Evolutionary conservation across 2,797 vertebrate genomes (phyloP).

Genomic region (Molossus molossus): DNA sequence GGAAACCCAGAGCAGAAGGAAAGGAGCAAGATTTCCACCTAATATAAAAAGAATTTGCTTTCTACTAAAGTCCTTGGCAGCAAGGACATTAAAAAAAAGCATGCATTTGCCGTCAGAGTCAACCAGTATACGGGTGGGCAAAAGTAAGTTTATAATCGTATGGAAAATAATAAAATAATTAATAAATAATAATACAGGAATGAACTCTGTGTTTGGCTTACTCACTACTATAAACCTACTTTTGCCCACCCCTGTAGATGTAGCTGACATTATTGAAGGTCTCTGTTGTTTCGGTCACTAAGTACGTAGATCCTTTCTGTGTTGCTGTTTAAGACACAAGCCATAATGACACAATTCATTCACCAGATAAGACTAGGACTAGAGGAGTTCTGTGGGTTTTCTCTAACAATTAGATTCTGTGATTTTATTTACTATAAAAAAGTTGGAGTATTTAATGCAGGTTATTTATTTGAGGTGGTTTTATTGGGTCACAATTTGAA

Average conservation of each 20-base stretch:
- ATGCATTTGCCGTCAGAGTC: background rate
- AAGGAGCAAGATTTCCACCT: background rate
- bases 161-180: background rate
- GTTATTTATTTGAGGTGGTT: background rate
- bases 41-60: background rate
- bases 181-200: background rate
- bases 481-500: background rate
- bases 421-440: background rate
- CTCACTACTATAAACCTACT: background rate
- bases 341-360: background rate
- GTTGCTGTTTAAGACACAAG: background rate
- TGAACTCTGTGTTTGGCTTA: background rate
- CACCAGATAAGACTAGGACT: background rate
- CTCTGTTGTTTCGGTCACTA: background rate
- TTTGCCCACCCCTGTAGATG: background rate
- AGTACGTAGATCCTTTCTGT: background rate
- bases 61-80: background rate
- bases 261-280: background rate
- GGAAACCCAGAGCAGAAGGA: background rate
- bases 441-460: background rate
- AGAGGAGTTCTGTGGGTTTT: background rate
- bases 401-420: background rate
- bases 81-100: background rate
- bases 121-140: background rate
- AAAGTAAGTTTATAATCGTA: background rate